phyloP scores from a whole-genome alignment of 1,140 invertebrate genomes.

The Zophobas morio region DNA sequence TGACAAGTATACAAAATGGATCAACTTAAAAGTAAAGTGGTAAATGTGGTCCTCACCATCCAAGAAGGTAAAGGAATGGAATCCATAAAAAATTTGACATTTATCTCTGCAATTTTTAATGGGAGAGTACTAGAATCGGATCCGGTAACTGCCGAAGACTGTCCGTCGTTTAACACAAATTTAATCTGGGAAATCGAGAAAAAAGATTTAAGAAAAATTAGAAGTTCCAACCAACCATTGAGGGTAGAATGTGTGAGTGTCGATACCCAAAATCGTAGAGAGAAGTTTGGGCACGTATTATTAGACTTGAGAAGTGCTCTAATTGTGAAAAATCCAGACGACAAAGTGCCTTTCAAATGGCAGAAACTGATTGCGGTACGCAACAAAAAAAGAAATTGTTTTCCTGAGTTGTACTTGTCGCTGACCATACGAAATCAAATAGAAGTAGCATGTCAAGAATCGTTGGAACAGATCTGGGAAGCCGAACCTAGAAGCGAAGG shows the following conservation, averaged over 20 bases:
- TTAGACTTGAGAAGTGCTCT: conserved; percentile 70
- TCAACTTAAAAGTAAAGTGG: conserved; percentile 66
- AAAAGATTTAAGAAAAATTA: conserved; percentile 68
- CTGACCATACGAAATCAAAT: conserved; percentile 68
- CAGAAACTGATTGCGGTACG: conserved; percentile 69
- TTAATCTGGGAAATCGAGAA: conserved; percentile 72
- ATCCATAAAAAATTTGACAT: conserved; percentile 67
- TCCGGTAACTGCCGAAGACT: conserved; percentile 65
- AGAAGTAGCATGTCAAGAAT: conserved; percentile 41
- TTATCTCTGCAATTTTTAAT: conserved; percentile 69
- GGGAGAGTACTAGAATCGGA: conserved; percentile 70
- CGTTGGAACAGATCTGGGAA: conserved; percentile 1
- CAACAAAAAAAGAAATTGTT: conserved; percentile 67
- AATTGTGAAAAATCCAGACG: conserved; percentile 62
- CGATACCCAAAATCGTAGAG: conserved; percentile 66
- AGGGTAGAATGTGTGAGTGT: conserved; percentile 70
- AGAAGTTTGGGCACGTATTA: conserved; percentile 70
- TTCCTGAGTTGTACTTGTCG: conserved; percentile 70
- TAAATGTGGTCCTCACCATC: conserved; percentile 70
- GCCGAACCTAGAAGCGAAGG: background rate
- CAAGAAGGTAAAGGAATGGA: conserved; percentile 71
- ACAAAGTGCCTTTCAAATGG: conserved; percentile 66
- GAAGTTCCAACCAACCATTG: conserved; percentile 69
- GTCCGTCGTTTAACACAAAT: conserved; percentile 68
- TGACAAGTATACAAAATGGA: conserved; percentile 65